phyloP scores from a whole-genome alignment of 1,140 invertebrate genomes.

The Steinernema feltiae region DNA sequence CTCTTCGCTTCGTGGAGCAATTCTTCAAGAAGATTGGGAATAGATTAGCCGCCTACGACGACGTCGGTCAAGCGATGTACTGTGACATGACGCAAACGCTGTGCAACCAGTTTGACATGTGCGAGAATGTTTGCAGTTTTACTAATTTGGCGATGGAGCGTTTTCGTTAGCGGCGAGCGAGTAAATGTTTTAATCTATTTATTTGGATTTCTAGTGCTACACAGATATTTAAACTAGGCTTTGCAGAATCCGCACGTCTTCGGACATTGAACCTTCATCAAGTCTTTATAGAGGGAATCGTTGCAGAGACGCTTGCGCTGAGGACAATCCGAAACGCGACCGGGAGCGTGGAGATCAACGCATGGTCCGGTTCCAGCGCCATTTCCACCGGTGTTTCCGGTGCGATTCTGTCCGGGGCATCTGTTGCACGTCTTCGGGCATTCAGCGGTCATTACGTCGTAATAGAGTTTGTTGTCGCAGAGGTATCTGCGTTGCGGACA shows the following conservation, averaged over 20 bases:
- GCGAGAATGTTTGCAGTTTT: too few relatives aligned
- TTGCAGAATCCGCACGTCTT: slow-evolving; percentile 27
- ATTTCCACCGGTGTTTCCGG: too few relatives aligned
- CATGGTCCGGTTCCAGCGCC: neutral
- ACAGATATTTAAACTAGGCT: neutral
- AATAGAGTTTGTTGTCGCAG: slow-evolving; percentile 26
- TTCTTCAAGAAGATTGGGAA: too few relatives aligned
- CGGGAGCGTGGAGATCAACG: neutral
- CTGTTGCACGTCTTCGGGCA: slow-evolving; percentile 27
- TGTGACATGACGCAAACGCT: too few relatives aligned
- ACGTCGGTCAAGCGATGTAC: too few relatives aligned
- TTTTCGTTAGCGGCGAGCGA: too few relatives aligned
- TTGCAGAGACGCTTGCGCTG: neutral
- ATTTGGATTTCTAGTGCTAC: neutral
- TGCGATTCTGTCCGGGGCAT: neutral
- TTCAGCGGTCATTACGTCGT: slow-evolving; percentile 29
- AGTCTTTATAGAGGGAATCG: slow-evolving; percentile 13
- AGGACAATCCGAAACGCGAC: neutral
- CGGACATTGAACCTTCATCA: slow-evolving; percentile 27
- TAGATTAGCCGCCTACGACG: too few relatives aligned
- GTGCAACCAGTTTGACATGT: too few relatives aligned
- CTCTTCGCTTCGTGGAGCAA: too few relatives aligned
- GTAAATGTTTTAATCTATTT: neutral
- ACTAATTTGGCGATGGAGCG: too few relatives aligned
- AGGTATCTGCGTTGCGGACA: slow-evolving; percentile 20